phyloP scores from a whole-genome alignment of 1,140 invertebrate genomes.

The Tachypleus tridentatus region DNA sequence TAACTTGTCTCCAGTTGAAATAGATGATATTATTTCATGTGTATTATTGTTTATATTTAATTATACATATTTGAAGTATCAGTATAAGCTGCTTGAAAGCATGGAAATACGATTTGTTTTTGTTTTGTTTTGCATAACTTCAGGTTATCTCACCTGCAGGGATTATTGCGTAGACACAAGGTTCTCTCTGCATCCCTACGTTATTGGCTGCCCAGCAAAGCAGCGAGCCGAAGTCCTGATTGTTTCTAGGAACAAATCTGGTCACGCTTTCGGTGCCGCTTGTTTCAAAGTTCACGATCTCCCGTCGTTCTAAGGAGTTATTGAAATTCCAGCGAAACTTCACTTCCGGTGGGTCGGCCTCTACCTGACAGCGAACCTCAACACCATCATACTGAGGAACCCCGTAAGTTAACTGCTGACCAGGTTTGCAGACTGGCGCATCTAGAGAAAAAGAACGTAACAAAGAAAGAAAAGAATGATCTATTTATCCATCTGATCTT shows the following conservation, averaged over 20 bases:
- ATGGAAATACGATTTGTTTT: no score
- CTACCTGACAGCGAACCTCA: conserved; percentile 60
- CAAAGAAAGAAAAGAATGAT: conserved; percentile 23
- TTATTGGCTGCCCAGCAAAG: conserved; percentile 34
- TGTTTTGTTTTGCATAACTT: not conserved
- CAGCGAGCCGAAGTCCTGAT: conserved; percentile 79
- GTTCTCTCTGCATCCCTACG: conserved; percentile 53
- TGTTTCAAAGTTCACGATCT: conserved; percentile 9
- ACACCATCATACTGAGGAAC: conserved; percentile 79
- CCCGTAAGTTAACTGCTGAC: conserved; percentile 60
- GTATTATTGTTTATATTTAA: no score
- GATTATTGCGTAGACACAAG: conserved; percentile 81
- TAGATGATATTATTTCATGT: no score
- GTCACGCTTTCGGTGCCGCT: conserved; percentile 11
- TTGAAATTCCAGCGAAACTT: conserved; percentile 38
- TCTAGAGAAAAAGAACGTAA: conserved; percentile 42
- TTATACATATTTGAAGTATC: no score
- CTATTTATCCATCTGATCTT: not conserved
- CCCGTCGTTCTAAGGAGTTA: conserved; percentile 48
- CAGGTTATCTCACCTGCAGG: conserved; percentile 46
- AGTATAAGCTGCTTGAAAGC: no score
- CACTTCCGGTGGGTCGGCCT: conserved; percentile 23
- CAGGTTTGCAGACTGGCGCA: conserved; percentile 62
- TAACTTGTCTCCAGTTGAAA: no score
- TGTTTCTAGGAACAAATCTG: conserved; percentile 46